Percentiles rank a stretch among this genome's conserved stretches.
phyloP scores from a whole-genome alignment of 2,113 vertebrate genomes.

The Oreocharis arfaki region DNA sequence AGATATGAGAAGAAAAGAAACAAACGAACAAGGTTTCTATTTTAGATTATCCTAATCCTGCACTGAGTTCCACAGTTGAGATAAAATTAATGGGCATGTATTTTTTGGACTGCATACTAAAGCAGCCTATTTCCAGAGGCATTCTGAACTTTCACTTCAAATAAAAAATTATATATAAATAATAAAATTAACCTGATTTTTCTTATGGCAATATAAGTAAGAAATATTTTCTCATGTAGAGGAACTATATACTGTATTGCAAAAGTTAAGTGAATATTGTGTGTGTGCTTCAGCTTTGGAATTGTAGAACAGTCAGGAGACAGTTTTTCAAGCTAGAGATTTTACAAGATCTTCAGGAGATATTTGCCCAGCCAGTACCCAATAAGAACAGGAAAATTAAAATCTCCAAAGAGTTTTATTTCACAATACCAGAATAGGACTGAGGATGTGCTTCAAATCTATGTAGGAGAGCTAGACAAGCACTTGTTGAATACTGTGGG shows the following conservation, averaged over 20 bases:
- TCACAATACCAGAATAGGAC: not conserved
- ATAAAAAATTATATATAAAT: not conserved
- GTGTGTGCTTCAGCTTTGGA: not conserved
- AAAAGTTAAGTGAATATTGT: not conserved
- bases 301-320: not conserved
- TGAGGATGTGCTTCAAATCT: not conserved
- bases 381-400: not conserved
- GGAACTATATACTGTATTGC: not conserved
- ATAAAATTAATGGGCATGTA: not conserved
- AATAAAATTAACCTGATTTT: not conserved
- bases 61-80: not conserved
- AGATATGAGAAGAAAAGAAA: not conserved
- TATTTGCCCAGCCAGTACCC: not conserved
- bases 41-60: not conserved
- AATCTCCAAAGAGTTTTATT: not conserved
- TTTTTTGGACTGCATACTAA: not conserved
- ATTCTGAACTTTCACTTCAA: not conserved
- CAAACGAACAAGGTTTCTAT: accelerated
- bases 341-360: not conserved
- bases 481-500: not conserved
- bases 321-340: not conserved
- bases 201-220: not conserved
- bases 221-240: not conserved
- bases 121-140: not conserved
- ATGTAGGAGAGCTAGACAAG: not conserved